These are phyloP conservation scores for Oxystoma pomonae DNA, from an alignment of 2,888 invertebrate species.

Conservation along the genomic window DNA sequence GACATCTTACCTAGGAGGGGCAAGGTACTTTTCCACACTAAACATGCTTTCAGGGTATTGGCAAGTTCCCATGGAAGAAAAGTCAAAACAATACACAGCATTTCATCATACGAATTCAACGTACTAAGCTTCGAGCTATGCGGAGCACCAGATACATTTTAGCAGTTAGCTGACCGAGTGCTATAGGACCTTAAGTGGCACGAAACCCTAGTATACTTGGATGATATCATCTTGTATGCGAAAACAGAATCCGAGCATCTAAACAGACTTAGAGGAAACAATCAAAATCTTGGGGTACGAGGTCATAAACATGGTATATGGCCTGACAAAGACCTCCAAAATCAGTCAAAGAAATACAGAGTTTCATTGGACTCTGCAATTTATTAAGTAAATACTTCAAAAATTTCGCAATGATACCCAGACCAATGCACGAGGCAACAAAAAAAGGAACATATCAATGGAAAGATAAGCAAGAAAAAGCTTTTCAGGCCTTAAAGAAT, in stretches of 20 bases:
- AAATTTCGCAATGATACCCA: background rate
- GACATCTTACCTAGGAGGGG: background rate
- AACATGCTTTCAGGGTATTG: slow-evolving; percentile 2
- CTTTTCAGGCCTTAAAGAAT: background rate
- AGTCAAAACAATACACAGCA: slow-evolving; percentile 3
- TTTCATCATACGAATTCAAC: slow-evolving; percentile 6
- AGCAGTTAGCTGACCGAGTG: background rate
- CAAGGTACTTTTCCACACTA: background rate
- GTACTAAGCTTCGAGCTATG: slow-evolving; percentile 3
- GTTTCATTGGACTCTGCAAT: background rate
- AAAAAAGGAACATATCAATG: background rate
- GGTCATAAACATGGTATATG: background rate
- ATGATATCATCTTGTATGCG: background rate
- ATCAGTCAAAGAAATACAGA: background rate
- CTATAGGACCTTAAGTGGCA: background rate
- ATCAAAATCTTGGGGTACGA: background rate
- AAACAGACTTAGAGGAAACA: background rate
- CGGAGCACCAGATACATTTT: background rate
- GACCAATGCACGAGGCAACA: background rate
- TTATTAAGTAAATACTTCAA: background rate
- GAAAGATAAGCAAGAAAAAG: background rate
- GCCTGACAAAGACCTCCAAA: background rate
- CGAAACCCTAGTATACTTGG: background rate
- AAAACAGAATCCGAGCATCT: background rate
- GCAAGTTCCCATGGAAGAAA: slow-evolving; percentile 6